phyloP scores from a whole-genome alignment of 2,113 vertebrate species.

The Thamnaconus septentrionalis region DNA sequence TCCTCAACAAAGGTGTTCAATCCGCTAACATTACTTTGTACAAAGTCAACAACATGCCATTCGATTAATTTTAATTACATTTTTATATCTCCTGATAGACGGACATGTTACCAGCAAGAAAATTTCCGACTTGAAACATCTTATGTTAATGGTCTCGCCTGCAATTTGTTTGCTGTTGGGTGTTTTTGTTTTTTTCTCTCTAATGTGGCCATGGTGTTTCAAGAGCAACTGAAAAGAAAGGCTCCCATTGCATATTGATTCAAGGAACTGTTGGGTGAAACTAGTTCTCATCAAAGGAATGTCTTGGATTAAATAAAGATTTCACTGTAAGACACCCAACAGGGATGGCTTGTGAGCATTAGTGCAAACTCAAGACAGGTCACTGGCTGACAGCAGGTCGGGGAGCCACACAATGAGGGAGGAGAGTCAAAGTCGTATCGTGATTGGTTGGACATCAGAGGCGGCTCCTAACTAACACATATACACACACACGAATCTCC shows the following conservation, averaged over 20 bases:
- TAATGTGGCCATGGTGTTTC: not conserved
- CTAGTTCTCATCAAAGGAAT: conserved; percentile 15
- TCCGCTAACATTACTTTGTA: too few relatives aligned
- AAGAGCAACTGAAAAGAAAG: too few relatives aligned
- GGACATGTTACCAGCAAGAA: too few relatives aligned
- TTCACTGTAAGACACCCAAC: conserved; percentile 4
- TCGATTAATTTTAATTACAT: too few relatives aligned
- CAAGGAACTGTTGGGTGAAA: not conserved
- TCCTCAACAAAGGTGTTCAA: not conserved
- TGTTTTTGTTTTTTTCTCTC: not conserved
- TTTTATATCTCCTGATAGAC: too few relatives aligned
- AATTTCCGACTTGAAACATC: too few relatives aligned
- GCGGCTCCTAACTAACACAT: conserved; percentile 1
- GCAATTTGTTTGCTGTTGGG: too few relatives aligned
- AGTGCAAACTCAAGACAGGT: conserved; percentile 24
- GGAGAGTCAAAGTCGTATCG: not conserved
- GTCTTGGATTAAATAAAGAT: conserved; percentile 6
- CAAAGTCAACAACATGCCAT: too few relatives aligned
- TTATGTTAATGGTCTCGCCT: too few relatives aligned
- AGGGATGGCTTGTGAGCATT: conserved; percentile 4
- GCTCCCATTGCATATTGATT: not conserved
- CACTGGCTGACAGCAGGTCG: conserved; percentile 18
- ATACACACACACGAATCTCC: conserved; percentile 21
- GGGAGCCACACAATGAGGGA: not conserved
- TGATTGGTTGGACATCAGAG: too few relatives aligned